Percentiles rank a stretch among this genome's conserved stretches.
phyloP scores from a whole-genome alignment of 2,888 invertebrate genomes.

The Herminia tarsipennalis region DNA sequence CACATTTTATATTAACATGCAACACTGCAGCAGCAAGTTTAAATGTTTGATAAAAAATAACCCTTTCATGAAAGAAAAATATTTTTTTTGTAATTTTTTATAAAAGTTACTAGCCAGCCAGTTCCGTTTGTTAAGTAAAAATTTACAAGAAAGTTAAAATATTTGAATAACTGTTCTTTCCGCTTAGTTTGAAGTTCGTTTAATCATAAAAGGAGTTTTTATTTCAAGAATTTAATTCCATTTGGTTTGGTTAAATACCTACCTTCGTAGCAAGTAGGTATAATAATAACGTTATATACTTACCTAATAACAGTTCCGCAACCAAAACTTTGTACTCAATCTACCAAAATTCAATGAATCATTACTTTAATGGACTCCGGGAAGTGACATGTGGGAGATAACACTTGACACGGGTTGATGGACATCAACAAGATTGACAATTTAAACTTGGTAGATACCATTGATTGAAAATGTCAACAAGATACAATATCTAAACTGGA shows the following conservation, averaged over 20 bases:
- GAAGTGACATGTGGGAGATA: conserved; percentile 6
- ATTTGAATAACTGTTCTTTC: conserved; percentile 27
- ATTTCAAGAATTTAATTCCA: too few species aligned
- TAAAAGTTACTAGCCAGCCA: conserved; percentile 24
- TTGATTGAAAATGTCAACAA: conserved; percentile 63
- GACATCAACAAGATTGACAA: conserved; percentile 30
- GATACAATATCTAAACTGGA: conserved; percentile 66
- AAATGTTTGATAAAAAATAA: conserved; percentile 30
- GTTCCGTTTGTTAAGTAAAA: conserved; percentile 25
- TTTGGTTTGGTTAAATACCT: too few species aligned
- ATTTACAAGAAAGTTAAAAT: conserved; percentile 32
- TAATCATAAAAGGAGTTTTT: conserved; percentile 23
- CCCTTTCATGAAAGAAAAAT: conserved; percentile 24
- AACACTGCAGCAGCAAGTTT: conserved; percentile 24
- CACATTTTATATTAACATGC: conserved; percentile 42
- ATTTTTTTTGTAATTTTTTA: too few species aligned
- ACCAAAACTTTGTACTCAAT: too few species aligned
- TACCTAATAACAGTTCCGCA: not conserved
- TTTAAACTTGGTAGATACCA: conserved; percentile 37
- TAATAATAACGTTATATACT: too few species aligned
- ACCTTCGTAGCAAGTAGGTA: too few species aligned
- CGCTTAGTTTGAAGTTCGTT: conserved; percentile 30
- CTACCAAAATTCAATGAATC: not conserved
- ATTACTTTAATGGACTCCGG: conserved; percentile 1
- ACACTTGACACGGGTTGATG: conserved; percentile 36